These are phyloP conservation scores for Pachypeltis micranthus DNA, from an alignment of 1,140 invertebrate species.

Conservation along the genomic window DNA sequence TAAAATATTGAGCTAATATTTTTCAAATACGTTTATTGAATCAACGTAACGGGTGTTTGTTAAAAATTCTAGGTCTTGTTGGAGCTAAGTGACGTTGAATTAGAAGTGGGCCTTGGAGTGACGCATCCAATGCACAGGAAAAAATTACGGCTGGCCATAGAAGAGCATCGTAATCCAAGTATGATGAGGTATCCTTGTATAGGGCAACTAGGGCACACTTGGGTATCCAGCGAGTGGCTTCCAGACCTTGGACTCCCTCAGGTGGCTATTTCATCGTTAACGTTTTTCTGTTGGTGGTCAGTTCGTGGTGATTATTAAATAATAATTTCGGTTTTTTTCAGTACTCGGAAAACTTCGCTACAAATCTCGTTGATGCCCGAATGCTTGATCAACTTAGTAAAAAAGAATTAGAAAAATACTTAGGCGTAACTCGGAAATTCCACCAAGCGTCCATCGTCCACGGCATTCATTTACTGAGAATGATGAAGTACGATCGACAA, in stretches of 20 bases:
- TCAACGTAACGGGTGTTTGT: too few species aligned
- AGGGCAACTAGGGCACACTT: conserved; percentile 72
- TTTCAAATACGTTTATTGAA: too few species aligned
- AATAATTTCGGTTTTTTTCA: conserved; percentile 33
- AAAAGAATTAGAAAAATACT: conserved; percentile 85
- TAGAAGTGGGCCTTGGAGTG: conserved; percentile 76
- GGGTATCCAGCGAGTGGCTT: conserved; percentile 85
- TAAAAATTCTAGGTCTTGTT: conserved; percentile 70
- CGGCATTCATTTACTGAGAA: conserved; percentile 77
- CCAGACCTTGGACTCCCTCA: conserved; percentile 76
- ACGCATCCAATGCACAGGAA: conserved; percentile 82
- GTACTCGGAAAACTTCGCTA: conserved; percentile 76
- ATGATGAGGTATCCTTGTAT: conserved; percentile 76
- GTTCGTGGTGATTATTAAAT: neutral
- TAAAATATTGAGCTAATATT: too few species aligned
- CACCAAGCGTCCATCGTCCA: conserved; percentile 88
- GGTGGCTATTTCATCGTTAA: too few species aligned
- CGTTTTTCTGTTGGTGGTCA: neutral
- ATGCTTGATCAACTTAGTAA: conserved; percentile 84
- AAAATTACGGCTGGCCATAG: conserved; percentile 85
- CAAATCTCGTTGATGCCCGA: conserved; percentile 81
- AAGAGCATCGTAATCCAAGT: conserved; percentile 75
- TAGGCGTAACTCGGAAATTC: conserved; percentile 81
- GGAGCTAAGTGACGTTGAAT: conserved; percentile 75
- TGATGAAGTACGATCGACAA: conserved; percentile 86